Percentiles rank a stretch among this genome's conserved stretches.
Conservation (phyloP, 2,113 vertebrate species). For the Jaculus jaculus region DNA sequence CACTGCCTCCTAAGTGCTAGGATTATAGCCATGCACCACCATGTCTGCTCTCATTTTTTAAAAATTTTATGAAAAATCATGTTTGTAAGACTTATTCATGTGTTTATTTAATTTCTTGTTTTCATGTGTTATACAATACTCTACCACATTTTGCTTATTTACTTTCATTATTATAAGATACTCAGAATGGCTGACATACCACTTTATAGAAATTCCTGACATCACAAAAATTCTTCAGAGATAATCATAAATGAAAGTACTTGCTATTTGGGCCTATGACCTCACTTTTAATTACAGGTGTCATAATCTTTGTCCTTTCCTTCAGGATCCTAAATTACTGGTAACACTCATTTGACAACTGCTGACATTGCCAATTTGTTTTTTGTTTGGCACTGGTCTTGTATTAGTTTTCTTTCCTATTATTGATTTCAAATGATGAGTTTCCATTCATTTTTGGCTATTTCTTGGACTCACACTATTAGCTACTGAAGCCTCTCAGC, state of each 20-base stretch:
- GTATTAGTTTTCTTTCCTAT: neutral
- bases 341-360: conserved; percentile 19
- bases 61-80: conserved; percentile 11
- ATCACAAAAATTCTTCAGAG: conserved; percentile 43
- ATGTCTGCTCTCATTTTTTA: neutral
- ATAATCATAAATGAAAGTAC: conserved; percentile 17
- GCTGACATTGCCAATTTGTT: neutral
- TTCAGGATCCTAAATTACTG: conserved; percentile 45
- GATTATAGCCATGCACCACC: neutral
- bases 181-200: neutral
- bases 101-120: conserved; percentile 11
- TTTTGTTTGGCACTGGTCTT: neutral
- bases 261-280: neutral
- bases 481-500: conserved; percentile 27
- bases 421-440: conserved; percentile 49
- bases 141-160: conserved; percentile 31
- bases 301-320: neutral
- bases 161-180: conserved; percentile 1
- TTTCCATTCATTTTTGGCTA: conserved; percentile 26
- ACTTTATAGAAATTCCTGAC: neutral
- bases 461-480: conserved; percentile 46
- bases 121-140: neutral
- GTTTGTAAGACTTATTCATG: conserved; percentile 38
- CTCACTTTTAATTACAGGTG: conserved; percentile 13
- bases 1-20: neutral